Evolutionary conservation across 2,797 vertebrate species (phyloP).

Genomic region (Nyctalus aviator): DNA sequence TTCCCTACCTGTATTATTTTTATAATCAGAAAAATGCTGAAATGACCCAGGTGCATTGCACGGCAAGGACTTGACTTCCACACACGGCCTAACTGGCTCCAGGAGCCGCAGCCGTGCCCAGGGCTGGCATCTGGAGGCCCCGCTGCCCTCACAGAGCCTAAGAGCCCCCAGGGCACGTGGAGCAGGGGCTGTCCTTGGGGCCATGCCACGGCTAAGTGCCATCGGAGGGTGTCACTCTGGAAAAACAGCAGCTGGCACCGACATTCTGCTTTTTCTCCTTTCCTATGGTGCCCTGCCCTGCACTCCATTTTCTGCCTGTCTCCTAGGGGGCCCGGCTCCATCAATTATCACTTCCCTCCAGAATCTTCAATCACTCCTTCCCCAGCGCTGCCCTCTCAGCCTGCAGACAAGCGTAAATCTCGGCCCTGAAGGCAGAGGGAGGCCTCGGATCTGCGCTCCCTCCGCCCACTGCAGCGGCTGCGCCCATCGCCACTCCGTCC

Average conservation of each 20-base stretch:
- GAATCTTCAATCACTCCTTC: conserved; percentile 51
- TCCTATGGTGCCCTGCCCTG: neutral
- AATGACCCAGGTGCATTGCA: neutral
- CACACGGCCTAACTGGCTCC: neutral
- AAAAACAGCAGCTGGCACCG: neutral
- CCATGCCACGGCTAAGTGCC: neutral
- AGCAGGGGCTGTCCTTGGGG: neutral
- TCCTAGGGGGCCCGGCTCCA: conserved; percentile 28
- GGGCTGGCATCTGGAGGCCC: neutral
- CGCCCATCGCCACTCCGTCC: rapidly evolving
- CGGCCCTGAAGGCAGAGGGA: neutral
- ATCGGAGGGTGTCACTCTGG: neutral
- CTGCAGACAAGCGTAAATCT: conserved; percentile 25
- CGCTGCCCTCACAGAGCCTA: rapidly evolving
- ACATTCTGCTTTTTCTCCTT: neutral
- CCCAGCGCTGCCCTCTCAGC: conserved; percentile 4
- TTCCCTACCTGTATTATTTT: neutral
- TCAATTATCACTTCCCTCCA: conserved; percentile 57
- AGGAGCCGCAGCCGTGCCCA: neutral
- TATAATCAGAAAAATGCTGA: neutral
- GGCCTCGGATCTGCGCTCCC: neutral
- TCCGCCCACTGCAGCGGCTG: neutral
- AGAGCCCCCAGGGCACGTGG: rapidly evolving
- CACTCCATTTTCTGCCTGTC: conserved; percentile 52
- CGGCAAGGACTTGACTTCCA: neutral